Evolutionary conservation across 1,140 invertebrate genomes (phyloP).

Genomic region (Papilio xuthus): DNA sequence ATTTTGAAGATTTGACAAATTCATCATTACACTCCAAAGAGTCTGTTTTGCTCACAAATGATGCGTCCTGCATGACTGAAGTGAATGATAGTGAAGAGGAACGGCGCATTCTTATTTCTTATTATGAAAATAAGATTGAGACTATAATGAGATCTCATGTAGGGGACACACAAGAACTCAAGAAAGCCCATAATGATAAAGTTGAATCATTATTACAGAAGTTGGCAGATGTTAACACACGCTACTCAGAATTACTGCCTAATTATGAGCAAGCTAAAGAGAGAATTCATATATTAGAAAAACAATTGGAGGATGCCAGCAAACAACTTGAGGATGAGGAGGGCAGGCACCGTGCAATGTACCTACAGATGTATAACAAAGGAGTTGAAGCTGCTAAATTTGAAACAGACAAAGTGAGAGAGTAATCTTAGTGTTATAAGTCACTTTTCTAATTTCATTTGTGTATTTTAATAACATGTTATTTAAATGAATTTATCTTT

Average conservation of each 20-base stretch:
- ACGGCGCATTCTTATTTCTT: slow-evolving; percentile 84
- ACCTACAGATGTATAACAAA: slow-evolving; percentile 92
- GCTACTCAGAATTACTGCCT: slow-evolving; percentile 87
- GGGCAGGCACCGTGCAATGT: slow-evolving; percentile 88
- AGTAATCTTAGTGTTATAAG: neutral
- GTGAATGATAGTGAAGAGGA: slow-evolving; percentile 83
- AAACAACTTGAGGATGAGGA: slow-evolving; percentile 87
- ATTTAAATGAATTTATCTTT: slow-evolving; percentile 41
- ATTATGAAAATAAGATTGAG: slow-evolving; percentile 88
- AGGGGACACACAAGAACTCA: slow-evolving; percentile 86
- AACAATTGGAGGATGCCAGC: slow-evolving; percentile 86
- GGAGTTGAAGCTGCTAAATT: slow-evolving; percentile 89
- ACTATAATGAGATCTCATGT: slow-evolving; percentile 87
- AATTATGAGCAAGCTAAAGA: slow-evolving; percentile 86
- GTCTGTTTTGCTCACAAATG: slow-evolving; percentile 82
- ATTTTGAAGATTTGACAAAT: slow-evolving; percentile 90
- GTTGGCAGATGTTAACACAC: slow-evolving; percentile 89
- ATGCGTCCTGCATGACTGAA: slow-evolving; percentile 81
- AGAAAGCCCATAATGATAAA: slow-evolving; percentile 90
- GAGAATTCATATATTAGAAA: slow-evolving; percentile 85
- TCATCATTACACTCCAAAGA: slow-evolving; percentile 89
- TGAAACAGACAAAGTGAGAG: slow-evolving; percentile 83
- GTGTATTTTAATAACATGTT: slow-evolving; percentile 14
- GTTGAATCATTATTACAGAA: slow-evolving; percentile 89
- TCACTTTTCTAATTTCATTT: slow-evolving; percentile 29